Conservation (phyloP, 2,113 vertebrate species). For the Furnarius figulus region DNA sequence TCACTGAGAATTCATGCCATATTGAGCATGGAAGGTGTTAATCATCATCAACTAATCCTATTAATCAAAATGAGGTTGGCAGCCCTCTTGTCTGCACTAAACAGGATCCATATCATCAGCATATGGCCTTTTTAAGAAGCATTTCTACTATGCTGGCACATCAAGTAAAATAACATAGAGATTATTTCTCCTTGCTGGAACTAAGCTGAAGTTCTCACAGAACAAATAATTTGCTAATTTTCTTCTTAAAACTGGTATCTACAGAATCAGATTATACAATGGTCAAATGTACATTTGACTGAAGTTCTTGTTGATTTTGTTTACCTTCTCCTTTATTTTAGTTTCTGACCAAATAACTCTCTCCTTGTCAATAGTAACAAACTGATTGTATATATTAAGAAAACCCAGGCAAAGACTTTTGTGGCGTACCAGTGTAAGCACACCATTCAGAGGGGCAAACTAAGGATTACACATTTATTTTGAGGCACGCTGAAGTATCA, state of each 20-base stretch:
- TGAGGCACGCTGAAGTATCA: background rate
- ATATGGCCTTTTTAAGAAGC: background rate
- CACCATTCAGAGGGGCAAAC: background rate
- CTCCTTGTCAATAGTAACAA: background rate
- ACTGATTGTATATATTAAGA: background rate
- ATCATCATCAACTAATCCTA: constrained; percentile 2
- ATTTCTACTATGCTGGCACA: background rate
- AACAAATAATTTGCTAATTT: background rate
- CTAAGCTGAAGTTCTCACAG: background rate
- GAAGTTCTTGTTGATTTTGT: background rate
- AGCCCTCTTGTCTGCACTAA: background rate
- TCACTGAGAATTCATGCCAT: background rate
- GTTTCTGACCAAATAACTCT: background rate
- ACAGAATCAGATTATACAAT: background rate
- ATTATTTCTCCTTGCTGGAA: background rate
- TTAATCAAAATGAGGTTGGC: background rate
- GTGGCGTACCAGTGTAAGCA: background rate
- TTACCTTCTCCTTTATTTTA: background rate
- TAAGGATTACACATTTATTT: background rate
- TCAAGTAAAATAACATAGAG: background rate
- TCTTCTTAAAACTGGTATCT: background rate
- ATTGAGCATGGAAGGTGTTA: background rate
- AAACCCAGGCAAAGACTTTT: background rate
- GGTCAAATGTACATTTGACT: background rate
- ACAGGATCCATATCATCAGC: background rate